Percentiles rank a stretch among this genome's conserved stretches.
phyloP scores from a whole-genome alignment of 2,888 invertebrate species.

The Stomorhina lunata region DNA sequence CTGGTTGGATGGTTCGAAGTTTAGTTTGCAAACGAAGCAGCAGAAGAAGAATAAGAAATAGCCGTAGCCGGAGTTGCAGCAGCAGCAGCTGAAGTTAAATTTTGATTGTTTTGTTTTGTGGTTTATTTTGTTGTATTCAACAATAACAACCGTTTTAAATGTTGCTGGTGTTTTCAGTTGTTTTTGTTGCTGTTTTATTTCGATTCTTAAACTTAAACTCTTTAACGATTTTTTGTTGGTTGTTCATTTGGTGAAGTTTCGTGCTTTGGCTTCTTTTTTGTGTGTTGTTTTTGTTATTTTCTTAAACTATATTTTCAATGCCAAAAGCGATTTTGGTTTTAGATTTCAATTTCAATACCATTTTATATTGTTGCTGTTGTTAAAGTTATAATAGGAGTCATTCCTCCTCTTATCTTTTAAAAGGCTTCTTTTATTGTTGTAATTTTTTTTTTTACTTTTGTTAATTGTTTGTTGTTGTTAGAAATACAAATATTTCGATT shows the following conservation, averaged over 20 bases:
- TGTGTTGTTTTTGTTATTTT: constrained; percentile 39
- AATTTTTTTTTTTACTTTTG: neutral
- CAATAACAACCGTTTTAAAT: constrained; percentile 43
- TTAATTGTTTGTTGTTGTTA: constrained; percentile 28
- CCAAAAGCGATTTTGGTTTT: constrained; percentile 68
- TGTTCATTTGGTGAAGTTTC: constrained; percentile 33
- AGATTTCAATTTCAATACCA: constrained; percentile 67
- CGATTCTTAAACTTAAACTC: constrained; percentile 61
- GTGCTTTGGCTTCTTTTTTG: constrained; percentile 32
- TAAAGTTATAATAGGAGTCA: constrained; percentile 55
- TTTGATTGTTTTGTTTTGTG: constrained; percentile 62
- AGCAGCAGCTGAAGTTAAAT: constrained; percentile 16
- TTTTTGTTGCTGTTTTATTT: constrained; percentile 31
- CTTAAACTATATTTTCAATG: constrained; percentile 66
- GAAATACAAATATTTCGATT: constrained; percentile 41
- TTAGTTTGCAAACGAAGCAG: constrained; percentile 21
- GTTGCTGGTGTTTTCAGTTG: constrained; percentile 11
- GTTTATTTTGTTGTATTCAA: constrained; percentile 49
- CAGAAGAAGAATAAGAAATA: neutral
- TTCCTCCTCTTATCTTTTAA: constrained; percentile 61
- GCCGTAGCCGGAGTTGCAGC: neutral
- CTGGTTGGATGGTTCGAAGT: neutral
- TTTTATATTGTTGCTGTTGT: constrained; percentile 25
- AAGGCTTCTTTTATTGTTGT: constrained; percentile 58
- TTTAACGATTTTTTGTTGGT: constrained; percentile 26